Percentiles rank a stretch among this genome's conserved stretches.
Evolutionary conservation across 2,797 vertebrate genomes (phyloP).

Genomic region (Morelia viridis): DNA sequence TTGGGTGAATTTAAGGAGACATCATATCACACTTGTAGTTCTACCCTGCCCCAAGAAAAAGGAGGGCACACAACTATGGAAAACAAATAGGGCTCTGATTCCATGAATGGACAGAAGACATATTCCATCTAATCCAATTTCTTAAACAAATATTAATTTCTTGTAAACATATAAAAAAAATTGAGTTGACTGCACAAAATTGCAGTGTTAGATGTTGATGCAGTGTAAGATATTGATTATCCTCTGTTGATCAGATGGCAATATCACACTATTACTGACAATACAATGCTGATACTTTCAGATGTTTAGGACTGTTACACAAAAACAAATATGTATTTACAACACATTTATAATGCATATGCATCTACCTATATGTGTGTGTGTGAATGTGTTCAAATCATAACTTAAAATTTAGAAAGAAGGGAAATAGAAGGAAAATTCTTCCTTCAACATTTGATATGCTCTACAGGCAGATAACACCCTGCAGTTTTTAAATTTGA

Average conservation of each 20-base stretch:
- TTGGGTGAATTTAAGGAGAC: not conserved
- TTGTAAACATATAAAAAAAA: not conserved
- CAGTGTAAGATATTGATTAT: not conserved
- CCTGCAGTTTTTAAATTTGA: not conserved
- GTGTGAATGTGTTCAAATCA: not conserved
- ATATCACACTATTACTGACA: not conserved
- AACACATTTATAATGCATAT: not conserved
- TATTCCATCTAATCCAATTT: not conserved
- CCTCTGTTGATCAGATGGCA: not conserved
- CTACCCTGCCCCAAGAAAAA: not conserved
- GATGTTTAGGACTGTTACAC: not conserved
- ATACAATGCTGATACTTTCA: not conserved
- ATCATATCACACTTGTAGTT: not conserved
- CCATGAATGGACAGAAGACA: not conserved
- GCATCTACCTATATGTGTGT: not conserved
- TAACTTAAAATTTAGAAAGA: not conserved
- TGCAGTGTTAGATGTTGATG: not conserved
- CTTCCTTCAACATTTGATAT: not conserved
- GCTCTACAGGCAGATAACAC: not conserved
- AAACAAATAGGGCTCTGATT: not conserved
- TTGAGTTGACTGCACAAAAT: not conserved
- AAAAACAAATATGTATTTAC: not conserved
- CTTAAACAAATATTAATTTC: slow-evolving; percentile 8
- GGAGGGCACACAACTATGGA: not conserved
- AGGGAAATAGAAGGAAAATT: not conserved